Evolutionary conservation across 1,140 invertebrate genomes (phyloP).

Genomic region (Hyposmocoma kahamanoa): DNA sequence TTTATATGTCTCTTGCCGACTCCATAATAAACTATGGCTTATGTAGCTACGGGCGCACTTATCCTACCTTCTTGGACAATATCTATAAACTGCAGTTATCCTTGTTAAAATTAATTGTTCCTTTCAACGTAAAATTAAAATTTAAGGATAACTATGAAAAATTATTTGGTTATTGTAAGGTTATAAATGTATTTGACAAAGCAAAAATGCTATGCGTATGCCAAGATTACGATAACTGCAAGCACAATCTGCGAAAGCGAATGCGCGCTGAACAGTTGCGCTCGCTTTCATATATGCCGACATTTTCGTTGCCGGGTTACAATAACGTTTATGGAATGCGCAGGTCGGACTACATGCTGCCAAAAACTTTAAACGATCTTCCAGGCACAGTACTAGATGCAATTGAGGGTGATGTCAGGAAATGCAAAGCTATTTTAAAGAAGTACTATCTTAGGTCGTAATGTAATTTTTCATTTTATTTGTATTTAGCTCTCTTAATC

Average conservation of each 20-base stretch:
- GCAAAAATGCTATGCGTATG: not conserved
- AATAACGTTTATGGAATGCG: not conserved
- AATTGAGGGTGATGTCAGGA: not conserved
- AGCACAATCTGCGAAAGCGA: not conserved
- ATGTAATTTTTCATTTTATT: no score
- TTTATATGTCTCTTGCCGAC: conserved; percentile 2
- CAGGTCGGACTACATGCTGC: not conserved
- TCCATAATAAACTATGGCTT: not conserved
- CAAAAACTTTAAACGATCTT: not conserved
- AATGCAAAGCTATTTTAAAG: no score
- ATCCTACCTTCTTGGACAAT: not conserved
- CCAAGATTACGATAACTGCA: not conserved
- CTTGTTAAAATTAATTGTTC: not conserved
- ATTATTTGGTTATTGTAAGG: not conserved
- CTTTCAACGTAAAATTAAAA: not conserved
- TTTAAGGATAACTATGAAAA: not conserved
- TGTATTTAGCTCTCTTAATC: no score
- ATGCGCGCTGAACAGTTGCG: not conserved
- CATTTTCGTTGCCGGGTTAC: not conserved
- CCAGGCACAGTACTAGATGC: not conserved
- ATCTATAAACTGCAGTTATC: not conserved
- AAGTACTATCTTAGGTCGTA: no score
- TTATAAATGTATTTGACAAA: not conserved
- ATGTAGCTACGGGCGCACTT: not conserved
- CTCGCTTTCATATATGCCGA: not conserved